Base-by-base conservation (phyloP, 2,888 invertebrate genomes). In the Cerastoderma edule region DNA sequence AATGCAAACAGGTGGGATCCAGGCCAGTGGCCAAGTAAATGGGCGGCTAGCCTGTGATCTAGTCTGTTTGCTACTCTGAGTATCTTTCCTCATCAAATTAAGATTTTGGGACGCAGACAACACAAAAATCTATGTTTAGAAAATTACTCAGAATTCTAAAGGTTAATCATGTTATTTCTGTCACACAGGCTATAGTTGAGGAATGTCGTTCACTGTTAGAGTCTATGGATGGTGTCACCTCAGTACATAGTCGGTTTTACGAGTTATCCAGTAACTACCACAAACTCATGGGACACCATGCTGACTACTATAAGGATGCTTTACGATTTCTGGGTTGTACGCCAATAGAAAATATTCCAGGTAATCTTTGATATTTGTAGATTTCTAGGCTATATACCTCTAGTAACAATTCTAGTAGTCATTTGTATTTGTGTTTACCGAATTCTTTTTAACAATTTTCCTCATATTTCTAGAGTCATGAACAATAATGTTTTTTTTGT, bases 221-320 rank as follows among this genome's bases (percentile, higher is more conserved):
- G 87, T 96, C 96, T 85, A 95, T 97, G 0, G 98, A 98, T 90
- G 98, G 98, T 32, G 96, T 99, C 2, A 97, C 98, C 0, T 94
- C 97, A 0, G 98, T 99, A 0, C 99, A 99, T 91, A 98, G 97
- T 32, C 95, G 97, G 89, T 99, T 97, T 93, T 99, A 98, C 91
- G 95, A 97, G 85, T 94, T 99, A 2, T 97, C 98, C 4, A 97
- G 98, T 1, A 96, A 97, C 86, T 96, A 98, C 89, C 98, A 98
- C 92, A 95, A 96, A 93, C 95, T 96, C 33, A 90, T 91, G 86
- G 91, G 92, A 57, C 91, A 92, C 86, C 97, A 98, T 93, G 96
- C 97, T 0, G 96, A 97, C 86, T 99, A 99, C 94, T 99, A 99
- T 93, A 95, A 98, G 75, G 96, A 98, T 77, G 98, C 99, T 13